phyloP scores from a whole-genome alignment of 2,797 vertebrate species.

The Hypotaenidia okinawae region DNA sequence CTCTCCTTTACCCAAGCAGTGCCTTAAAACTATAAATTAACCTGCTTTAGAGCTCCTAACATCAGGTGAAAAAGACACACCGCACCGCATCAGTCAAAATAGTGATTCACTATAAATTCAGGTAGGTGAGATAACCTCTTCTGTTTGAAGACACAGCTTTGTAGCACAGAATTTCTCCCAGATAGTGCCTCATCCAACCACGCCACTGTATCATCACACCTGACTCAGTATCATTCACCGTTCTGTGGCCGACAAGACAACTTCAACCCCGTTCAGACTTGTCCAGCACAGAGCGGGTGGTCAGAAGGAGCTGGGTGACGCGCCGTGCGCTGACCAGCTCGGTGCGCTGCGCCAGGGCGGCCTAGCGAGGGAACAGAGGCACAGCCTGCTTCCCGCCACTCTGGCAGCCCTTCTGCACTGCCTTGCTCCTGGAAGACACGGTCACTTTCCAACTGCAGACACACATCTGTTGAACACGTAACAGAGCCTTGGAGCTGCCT shows the following conservation, averaged over 20 bases:
- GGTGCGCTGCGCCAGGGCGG: fast-evolving
- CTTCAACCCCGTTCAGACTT: neutral
- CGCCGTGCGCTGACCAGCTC: neutral
- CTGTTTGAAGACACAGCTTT: neutral
- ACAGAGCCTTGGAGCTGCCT: neutral
- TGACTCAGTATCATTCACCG: neutral
- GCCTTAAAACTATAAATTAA: neutral
- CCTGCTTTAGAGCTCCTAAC: neutral
- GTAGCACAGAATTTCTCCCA: neutral
- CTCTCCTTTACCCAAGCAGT: neutral
- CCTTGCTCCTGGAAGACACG: neutral
- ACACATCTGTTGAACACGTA: neutral
- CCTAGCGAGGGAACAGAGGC: neutral
- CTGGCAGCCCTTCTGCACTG: neutral
- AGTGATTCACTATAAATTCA: neutral
- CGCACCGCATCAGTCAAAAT: neutral
- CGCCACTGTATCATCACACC: neutral
- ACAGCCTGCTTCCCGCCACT: neutral
- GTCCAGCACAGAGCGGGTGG: neutral
- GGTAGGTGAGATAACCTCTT: neutral
- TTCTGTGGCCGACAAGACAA: neutral
- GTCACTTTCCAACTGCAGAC: neutral
- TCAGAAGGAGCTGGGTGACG: neutral
- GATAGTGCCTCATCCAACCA: neutral
- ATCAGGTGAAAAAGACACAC: neutral